Conservation (phyloP, 2,797 vertebrate species). For the Anas georgica region DNA sequence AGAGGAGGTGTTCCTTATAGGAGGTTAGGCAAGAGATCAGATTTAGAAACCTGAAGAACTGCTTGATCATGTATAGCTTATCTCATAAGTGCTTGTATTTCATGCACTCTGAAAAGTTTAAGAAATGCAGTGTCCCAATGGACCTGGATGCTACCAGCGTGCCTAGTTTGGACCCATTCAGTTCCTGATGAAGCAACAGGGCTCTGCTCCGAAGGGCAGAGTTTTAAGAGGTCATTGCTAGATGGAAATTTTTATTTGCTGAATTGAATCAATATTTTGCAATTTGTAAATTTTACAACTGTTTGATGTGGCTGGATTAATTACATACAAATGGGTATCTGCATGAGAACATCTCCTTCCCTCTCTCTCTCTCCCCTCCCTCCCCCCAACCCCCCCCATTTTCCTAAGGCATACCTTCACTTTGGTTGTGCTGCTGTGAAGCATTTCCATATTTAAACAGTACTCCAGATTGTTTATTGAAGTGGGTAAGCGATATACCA, state of each 20-base stretch:
- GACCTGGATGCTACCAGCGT: neutral
- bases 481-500: neutral
- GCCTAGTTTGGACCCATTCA: neutral
- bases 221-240: neutral
- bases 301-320: neutral
- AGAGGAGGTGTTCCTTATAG: neutral
- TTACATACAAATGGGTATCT: neutral
- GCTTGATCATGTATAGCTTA: neutral
- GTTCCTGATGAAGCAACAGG: neutral
- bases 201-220: neutral
- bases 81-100: neutral
- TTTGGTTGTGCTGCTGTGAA: neutral
- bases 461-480: constrained; percentile 34
- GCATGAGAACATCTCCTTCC: neutral
- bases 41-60: neutral
- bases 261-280: neutral
- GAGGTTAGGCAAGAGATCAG: neutral
- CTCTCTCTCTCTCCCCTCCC: rapidly evolving
- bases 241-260: neutral
- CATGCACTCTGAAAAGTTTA: neutral
- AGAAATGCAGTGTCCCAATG: neutral
- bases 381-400: rapidly evolving
- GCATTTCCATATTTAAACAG: constrained; percentile 47
- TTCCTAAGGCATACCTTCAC: neutral
- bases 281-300: neutral